These are phyloP conservation scores for Tinea semifulvella DNA, from an alignment of 2,888 invertebrate genomes.

Conservation along the genomic window DNA sequence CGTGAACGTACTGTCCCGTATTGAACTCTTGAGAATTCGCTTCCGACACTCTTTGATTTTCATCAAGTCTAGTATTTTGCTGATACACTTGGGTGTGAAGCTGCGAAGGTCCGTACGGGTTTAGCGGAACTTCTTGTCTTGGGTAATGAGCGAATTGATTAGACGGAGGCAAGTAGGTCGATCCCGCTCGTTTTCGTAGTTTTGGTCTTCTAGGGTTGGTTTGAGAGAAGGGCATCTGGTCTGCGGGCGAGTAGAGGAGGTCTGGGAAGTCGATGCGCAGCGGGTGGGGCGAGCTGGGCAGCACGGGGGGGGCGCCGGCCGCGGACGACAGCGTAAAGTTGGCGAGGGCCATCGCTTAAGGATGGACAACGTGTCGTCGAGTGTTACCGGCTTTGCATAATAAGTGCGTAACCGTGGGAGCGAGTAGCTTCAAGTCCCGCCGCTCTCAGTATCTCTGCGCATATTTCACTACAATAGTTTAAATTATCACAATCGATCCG, in stretches of 20 bases:
- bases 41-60: conserved; percentile 50
- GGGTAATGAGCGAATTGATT: conserved; percentile 54
- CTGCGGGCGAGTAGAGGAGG: conserved; percentile 48
- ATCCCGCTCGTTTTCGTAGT: conserved; percentile 54
- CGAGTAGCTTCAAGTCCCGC: conserved; percentile 19
- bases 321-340: conserved; percentile 51
- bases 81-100: conserved; percentile 50
- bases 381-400: conserved; percentile 42
- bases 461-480: conserved; percentile 3
- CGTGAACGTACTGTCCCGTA: conserved; percentile 53
- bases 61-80: conserved; percentile 46
- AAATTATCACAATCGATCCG: conserved; percentile 5
- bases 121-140: conserved; percentile 40
- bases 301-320: conserved; percentile 41
- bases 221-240: conserved; percentile 34
- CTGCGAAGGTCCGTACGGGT: conserved; percentile 39
- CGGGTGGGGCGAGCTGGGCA: conserved; percentile 38
- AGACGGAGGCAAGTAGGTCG: conserved; percentile 51
- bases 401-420: conserved; percentile 32
- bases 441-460: background rate
- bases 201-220: conserved; percentile 39
- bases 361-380: conserved; percentile 33
- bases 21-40: conserved; percentile 45
- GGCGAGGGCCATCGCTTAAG: conserved; percentile 47
- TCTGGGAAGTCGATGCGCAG: conserved; percentile 45